Base-by-base conservation (phyloP, 2,888 invertebrate species). In the Microplitis deprimator region DNA sequence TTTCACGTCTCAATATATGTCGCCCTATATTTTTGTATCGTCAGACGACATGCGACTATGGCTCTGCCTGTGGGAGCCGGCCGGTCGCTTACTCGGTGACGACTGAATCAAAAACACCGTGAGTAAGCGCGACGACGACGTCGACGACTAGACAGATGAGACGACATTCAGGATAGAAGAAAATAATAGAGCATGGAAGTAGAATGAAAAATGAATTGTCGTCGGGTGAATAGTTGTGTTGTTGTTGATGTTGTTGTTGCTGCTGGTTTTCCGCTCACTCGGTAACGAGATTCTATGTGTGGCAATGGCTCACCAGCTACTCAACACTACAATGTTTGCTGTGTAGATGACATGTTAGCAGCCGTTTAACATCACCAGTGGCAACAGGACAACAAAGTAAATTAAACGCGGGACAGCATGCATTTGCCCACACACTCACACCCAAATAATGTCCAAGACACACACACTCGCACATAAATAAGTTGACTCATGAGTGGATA, bases 21-120 rank as follows among this genome's bases (percentile, higher is more conserved):
- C 41, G 13, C 13, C 68, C 38, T 20, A 39, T n/a, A 67, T 67
- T 67, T 67, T 67, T 20, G 67, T 38, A 29, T 67, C 67, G 39
- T 20, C 67, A 67, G 67, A 39, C 20, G 67, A n/a, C 67, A 38
- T 67, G 67, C 50, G 50, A 50, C 50, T 50, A 8, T 50, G 50
- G 10, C 50, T 50, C 50, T 50, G 50, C 50, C 50, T 50, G 50
- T 50, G 50, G 50, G 50, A 50, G 50, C 41, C 41, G 10, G 41
- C 50, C 50, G 50, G 50, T 13, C 50, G 50, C 10, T 50, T 4
- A 4, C 10, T 50, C 50, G 50, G 50, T 50, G 50, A 67, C 67
- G 67, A 67, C 67, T 67, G 67, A 20, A 29, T 67, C 67, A 67
- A 67, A 41, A 71, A 60, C 16, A 60, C 41, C 50, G 50, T 50